phyloP scores from a whole-genome alignment of 2,113 vertebrate species.

The Passer montanus region DNA sequence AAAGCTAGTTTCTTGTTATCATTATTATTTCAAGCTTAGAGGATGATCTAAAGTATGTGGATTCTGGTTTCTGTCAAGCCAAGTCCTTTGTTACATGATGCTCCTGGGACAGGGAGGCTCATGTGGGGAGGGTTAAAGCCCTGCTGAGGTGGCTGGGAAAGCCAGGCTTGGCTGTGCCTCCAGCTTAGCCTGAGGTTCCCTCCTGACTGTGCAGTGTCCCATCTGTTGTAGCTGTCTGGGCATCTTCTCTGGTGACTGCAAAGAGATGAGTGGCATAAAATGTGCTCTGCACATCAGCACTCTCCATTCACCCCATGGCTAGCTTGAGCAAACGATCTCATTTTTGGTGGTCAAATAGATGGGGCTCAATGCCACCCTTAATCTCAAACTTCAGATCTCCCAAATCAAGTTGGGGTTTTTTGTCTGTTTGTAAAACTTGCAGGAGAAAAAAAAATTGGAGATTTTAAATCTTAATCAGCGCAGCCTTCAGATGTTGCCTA shows the following conservation, averaged over 20 bases:
- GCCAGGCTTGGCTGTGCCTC: neutral
- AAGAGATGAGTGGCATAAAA: neutral
- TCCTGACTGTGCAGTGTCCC: neutral
- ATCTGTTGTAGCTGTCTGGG: neutral
- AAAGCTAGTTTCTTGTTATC: neutral
- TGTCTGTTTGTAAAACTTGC: neutral
- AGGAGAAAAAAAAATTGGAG: neutral
- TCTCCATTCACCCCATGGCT: neutral
- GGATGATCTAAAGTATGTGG: neutral
- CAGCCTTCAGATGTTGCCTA: neutral
- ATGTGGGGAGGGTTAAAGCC: neutral
- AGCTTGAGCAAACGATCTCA: neutral
- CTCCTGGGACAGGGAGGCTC: neutral
- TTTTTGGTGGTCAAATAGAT: neutral
- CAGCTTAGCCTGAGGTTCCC: neutral
- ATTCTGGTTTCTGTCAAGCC: neutral
- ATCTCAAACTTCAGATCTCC: neutral
- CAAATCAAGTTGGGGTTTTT: neutral
- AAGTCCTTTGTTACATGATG: neutral
- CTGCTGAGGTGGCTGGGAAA: neutral
- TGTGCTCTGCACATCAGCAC: neutral
- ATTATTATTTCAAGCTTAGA: constrained; percentile 5
- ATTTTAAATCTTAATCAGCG: neutral
- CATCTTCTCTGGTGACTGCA: neutral
- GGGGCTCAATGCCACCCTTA: neutral